Percentiles rank a stretch among this genome's conserved stretches.
Evolutionary conservation across 2,888 invertebrate genomes (phyloP).

Genomic region (Cactoblastis cactorum): DNA sequence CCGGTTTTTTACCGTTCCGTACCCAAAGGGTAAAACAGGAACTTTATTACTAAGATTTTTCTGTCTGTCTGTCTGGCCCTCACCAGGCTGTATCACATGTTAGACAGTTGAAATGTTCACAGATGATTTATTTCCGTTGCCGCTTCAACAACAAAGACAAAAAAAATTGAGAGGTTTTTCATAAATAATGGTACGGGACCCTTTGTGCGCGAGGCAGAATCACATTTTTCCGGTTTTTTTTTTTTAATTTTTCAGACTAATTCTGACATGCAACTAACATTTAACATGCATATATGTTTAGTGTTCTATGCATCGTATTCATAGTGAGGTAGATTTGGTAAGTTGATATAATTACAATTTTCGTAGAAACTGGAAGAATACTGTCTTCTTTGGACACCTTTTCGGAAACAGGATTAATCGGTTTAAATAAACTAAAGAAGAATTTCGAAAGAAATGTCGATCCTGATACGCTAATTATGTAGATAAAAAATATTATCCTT

Average conservation of each 20-base stretch:
- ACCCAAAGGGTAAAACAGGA: too few species aligned
- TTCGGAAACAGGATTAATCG: conserved; percentile 5
- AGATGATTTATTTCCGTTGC: too few species aligned
- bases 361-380: conserved; percentile 8
- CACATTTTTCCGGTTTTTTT: too few species aligned
- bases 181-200: too few species aligned
- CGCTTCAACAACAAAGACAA: too few species aligned
- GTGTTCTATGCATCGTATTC: conserved; percentile 7
- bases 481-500: background rate
- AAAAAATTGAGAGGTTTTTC: too few species aligned
- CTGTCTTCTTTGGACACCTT: conserved; percentile 9
- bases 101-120: too few species aligned
- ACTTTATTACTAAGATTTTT: too few species aligned
- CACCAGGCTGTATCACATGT: too few species aligned
- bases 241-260: background rate
- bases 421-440: background rate
- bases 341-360: conserved; percentile 9
- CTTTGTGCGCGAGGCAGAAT: too few species aligned
- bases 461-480: background rate
- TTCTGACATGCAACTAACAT: conserved; percentile 1
- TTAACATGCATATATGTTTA: conserved; percentile 6
- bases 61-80: too few species aligned
- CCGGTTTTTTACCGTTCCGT: too few species aligned
- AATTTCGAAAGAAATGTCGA: background rate
- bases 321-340: conserved; percentile 1